Evolutionary conservation across 1,140 invertebrate genomes (phyloP).

Genomic region (Episyrphus balteatus): DNA sequence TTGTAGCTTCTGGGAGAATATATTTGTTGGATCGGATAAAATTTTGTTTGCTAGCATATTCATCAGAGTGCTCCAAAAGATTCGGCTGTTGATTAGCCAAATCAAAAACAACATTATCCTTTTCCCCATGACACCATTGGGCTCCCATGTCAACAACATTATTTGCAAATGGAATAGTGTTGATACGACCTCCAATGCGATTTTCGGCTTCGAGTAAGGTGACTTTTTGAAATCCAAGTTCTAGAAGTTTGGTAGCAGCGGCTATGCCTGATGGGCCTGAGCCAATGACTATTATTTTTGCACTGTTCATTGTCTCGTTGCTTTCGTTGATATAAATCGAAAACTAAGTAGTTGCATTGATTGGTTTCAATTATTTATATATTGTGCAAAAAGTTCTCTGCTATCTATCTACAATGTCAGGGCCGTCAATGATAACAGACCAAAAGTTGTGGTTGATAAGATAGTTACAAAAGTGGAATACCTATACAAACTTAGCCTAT

Average conservation of each 20-base stretch:
- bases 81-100: constrained; percentile 43
- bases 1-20: constrained; percentile 15
- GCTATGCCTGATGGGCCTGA: constrained; percentile 44
- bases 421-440: too few relatives aligned
- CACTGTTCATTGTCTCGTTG: too few relatives aligned
- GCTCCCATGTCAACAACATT: constrained; percentile 62
- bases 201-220: constrained; percentile 49
- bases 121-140: constrained; percentile 60
- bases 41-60: too few relatives aligned
- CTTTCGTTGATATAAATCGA: too few relatives aligned
- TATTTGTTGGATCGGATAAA: constrained; percentile 22
- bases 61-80: constrained; percentile 30
- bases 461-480: too few relatives aligned
- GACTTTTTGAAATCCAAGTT: constrained; percentile 37
- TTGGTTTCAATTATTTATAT: too few relatives aligned
- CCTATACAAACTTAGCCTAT: too few relatives aligned
- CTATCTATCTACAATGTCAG: too few relatives aligned
- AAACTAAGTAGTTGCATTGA: too few relatives aligned
- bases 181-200: constrained; percentile 55
- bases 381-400: too few relatives aligned
- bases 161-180: constrained; percentile 43
- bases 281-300: constrained; percentile 39
- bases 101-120: constrained; percentile 52
- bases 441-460: too few relatives aligned
- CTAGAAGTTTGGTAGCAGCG: constrained; percentile 39